phyloP scores from a whole-genome alignment of 2,797 vertebrate species.

The Taenioides sp. region DNA sequence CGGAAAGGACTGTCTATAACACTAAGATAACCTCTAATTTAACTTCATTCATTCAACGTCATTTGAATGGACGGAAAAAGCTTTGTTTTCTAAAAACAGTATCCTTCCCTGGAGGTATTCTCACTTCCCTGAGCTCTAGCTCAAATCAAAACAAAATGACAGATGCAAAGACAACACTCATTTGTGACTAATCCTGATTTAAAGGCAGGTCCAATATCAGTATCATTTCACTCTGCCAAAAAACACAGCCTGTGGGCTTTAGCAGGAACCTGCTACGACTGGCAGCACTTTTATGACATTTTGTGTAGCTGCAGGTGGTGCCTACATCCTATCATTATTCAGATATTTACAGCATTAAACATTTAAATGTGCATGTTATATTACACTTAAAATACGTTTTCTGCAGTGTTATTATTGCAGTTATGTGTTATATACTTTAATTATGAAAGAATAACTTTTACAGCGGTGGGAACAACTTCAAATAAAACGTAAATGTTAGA shows the following conservation, averaged over 20 bases:
- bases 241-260: slow-evolving; percentile 47
- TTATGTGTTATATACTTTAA: not conserved
- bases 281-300: slow-evolving; percentile 25
- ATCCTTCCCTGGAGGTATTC: slow-evolving; percentile 45
- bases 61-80: slow-evolving; percentile 66
- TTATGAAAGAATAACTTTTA: not conserved
- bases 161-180: slow-evolving; percentile 51
- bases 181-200: slow-evolving; percentile 50
- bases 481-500: too few relatives aligned
- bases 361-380: not conserved
- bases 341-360: slow-evolving; percentile 20
- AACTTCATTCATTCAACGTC: slow-evolving; percentile 20
- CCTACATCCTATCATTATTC: slow-evolving; percentile 43
- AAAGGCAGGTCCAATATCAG: slow-evolving; percentile 61
- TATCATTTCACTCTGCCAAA: slow-evolving; percentile 53
- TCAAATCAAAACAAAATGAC: slow-evolving; percentile 45
- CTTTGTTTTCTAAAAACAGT: slow-evolving; percentile 57
- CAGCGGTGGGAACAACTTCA: not conserved
- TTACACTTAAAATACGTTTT: not conserved
- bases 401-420: not conserved
- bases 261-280: slow-evolving; percentile 52
- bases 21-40: slow-evolving; percentile 35
- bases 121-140: slow-evolving; percentile 48
- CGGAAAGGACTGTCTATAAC: not conserved
- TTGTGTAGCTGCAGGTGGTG: slow-evolving; percentile 21